These are phyloP conservation scores for Bombus pyrosoma DNA, from an alignment of 1,140 invertebrate genomes.

Conservation along the genomic window DNA sequence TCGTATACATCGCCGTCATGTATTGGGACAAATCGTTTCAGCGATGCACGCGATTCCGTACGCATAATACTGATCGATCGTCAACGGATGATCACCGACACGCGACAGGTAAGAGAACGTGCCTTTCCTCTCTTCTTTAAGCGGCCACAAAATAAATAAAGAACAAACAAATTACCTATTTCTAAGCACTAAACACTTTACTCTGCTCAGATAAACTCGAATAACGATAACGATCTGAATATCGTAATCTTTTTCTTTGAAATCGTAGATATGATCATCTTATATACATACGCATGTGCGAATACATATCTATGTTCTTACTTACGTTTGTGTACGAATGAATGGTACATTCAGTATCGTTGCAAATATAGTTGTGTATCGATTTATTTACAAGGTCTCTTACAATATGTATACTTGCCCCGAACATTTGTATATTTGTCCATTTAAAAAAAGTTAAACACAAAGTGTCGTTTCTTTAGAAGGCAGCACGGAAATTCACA, in stretches of 20 bases:
- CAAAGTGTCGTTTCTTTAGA: conserved; percentile 56
- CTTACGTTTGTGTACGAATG: too few species aligned
- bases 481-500: conserved; percentile 76
- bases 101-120: conserved; percentile 48
- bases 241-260: not conserved
- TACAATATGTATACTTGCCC: not conserved
- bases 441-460: not conserved
- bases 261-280: not conserved
- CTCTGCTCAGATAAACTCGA: not conserved
- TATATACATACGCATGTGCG: too few species aligned
- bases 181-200: not conserved
- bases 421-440: not conserved
- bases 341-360: too few species aligned
- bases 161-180: not conserved
- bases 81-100: conserved; percentile 74
- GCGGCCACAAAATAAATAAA: not conserved
- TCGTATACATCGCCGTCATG: conserved; percentile 93
- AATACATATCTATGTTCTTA: too few species aligned
- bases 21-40: conserved; percentile 93
- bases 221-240: not conserved
- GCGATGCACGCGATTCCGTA: conserved; percentile 86
- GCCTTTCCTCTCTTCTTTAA: not conserved
- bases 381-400: not conserved
- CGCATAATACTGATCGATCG: conserved; percentile 70
- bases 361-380: not conserved